Conservation (phyloP, 2,888 invertebrate species). For the Eupithecia subumbrata region DNA sequence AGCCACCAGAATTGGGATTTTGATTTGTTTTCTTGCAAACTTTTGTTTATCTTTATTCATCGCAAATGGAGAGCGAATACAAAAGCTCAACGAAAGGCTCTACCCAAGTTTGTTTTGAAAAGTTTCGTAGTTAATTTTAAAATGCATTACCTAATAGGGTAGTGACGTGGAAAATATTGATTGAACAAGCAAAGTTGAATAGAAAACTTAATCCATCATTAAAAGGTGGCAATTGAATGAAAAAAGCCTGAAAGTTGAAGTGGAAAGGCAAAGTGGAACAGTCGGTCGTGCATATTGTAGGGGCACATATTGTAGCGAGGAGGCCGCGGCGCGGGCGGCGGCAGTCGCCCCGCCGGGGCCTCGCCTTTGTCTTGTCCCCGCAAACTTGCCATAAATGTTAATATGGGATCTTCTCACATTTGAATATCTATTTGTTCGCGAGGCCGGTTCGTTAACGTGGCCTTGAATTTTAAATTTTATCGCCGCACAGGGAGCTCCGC, state of each 20-base stretch:
- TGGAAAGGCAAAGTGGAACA: slow-evolving; percentile 35
- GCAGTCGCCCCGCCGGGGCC: slow-evolving; percentile 55
- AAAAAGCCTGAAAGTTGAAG: slow-evolving; percentile 34
- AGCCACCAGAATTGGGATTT: slow-evolving; percentile 80
- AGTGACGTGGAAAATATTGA: slow-evolving; percentile 60
- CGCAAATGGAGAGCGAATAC: slow-evolving; percentile 61
- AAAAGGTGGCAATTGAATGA: slow-evolving; percentile 22
- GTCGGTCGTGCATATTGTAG: slow-evolving; percentile 60
- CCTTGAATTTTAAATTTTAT: slow-evolving; percentile 85
- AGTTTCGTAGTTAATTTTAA: slow-evolving; percentile 54
- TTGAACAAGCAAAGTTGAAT: slow-evolving; percentile 28
- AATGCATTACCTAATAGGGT: slow-evolving; percentile 50
- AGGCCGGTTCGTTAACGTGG: slow-evolving; percentile 84
- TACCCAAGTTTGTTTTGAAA: slow-evolving; percentile 18
- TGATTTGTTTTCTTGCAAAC: slow-evolving; percentile 82
- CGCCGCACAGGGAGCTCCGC: slow-evolving; percentile 74
- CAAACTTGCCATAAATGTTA: slow-evolving; percentile 85
- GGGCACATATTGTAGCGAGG: slow-evolving; percentile 50
- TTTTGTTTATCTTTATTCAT: slow-evolving; percentile 75
- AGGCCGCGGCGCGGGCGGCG: slow-evolving; percentile 37
- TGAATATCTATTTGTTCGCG: slow-evolving; percentile 85
- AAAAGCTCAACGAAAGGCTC: slow-evolving; percentile 51
- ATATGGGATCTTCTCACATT: slow-evolving; percentile 84
- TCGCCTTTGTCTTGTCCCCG: slow-evolving; percentile 80
- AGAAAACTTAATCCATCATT: slow-evolving; percentile 7